These are phyloP conservation scores for Smithornis capensis DNA, from an alignment of 2,113 vertebrate genomes.

Conservation along the genomic window DNA sequence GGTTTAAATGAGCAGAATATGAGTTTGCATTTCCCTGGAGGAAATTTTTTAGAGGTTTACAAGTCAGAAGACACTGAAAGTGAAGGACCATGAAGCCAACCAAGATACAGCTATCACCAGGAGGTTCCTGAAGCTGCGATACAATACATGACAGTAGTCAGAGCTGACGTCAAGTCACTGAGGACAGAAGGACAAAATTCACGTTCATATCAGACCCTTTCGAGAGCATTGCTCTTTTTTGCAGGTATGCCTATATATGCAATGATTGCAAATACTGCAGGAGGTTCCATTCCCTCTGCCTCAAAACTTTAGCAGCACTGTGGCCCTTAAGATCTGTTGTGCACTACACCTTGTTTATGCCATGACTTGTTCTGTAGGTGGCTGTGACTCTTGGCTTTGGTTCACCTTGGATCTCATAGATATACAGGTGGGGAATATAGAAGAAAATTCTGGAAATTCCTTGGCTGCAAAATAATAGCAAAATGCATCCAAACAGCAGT, in stretches of 20 bases:
- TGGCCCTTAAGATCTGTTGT: neutral
- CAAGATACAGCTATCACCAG: neutral
- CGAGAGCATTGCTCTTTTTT: neutral
- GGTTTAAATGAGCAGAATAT: neutral
- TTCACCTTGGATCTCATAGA: neutral
- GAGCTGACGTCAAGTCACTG: neutral
- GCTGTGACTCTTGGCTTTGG: slow-evolving; percentile 19
- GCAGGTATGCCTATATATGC: neutral
- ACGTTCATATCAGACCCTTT: neutral
- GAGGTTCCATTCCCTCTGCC: neutral
- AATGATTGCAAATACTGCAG: neutral
- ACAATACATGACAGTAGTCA: neutral
- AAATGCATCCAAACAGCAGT: slow-evolving; percentile 79
- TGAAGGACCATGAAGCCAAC: neutral
- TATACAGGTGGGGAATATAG: neutral
- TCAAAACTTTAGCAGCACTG: neutral
- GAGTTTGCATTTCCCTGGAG: neutral
- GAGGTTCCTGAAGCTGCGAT: neutral
- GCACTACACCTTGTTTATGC: neutral
- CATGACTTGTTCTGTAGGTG: neutral
- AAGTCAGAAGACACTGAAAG: neutral
- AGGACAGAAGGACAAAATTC: neutral
- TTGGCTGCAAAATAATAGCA: slow-evolving; percentile 78
- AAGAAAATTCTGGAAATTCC: slow-evolving; percentile 68
- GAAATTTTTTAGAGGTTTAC: neutral